These are phyloP conservation scores for Centrocercus urophasianus DNA, from an alignment of 2,113 vertebrate genomes.

Conservation along the genomic window DNA sequence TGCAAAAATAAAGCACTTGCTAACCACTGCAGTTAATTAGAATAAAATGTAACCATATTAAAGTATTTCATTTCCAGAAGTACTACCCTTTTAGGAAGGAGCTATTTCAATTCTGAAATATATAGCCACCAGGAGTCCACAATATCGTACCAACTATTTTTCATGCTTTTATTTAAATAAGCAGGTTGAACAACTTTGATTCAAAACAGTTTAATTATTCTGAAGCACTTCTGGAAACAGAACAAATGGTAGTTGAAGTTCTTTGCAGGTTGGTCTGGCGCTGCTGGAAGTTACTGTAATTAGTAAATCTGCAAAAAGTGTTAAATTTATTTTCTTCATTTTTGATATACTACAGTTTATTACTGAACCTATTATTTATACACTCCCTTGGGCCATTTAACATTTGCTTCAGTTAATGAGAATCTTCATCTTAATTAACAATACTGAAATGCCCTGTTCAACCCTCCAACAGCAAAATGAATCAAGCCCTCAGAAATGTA, in stretches of 20 bases:
- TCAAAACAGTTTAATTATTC: slow-evolving; percentile 54
- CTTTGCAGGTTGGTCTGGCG: slow-evolving; percentile 39
- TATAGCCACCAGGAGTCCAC: neutral
- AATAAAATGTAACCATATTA: slow-evolving; percentile 14
- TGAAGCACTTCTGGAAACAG: slow-evolving; percentile 32
- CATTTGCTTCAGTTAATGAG: slow-evolving; percentile 65
- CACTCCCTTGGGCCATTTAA: slow-evolving; percentile 37
- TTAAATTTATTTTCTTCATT: slow-evolving; percentile 54
- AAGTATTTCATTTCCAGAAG: slow-evolving; percentile 15
- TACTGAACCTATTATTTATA: slow-evolving; percentile 55
- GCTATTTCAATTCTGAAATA: neutral
- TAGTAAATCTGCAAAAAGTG: slow-evolving; percentile 58
- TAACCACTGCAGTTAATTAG: slow-evolving; percentile 33
- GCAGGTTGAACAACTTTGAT: slow-evolving; percentile 9
- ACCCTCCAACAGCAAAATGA: neutral
- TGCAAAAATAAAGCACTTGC: neutral
- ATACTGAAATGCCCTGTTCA: slow-evolving; percentile 7
- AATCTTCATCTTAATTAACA: slow-evolving; percentile 69
- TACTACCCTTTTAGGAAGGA: neutral
- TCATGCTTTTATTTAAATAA: slow-evolving; percentile 42
- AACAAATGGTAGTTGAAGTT: slow-evolving; percentile 26
- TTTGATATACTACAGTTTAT: slow-evolving; percentile 46
- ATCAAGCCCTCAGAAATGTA: slow-evolving; percentile 4
- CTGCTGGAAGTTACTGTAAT: slow-evolving; percentile 49
- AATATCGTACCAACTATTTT: slow-evolving; percentile 6